Base-by-base conservation (phyloP, 2,888 invertebrate species). In the Trisateles emortualis region DNA sequence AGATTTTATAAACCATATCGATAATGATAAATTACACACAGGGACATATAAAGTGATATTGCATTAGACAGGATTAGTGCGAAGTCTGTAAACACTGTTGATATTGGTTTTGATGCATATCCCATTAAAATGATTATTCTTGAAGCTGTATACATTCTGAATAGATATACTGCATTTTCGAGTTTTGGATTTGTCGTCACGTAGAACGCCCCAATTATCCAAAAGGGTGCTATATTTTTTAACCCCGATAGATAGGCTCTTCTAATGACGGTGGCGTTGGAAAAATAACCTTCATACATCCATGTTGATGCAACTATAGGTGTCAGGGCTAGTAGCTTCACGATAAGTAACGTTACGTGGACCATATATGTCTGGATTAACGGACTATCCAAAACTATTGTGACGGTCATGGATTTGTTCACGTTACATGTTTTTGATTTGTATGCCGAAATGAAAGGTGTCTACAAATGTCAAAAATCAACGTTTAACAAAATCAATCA, bases 151-250 rank as follows among this genome's bases (percentile, higher is more conserved):
- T 72, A 83, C 41, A 78, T 43, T 22, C 86, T 76, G 30, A 84
- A 81, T 1, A 86, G 56, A 40, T 68, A 75, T 1, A 76, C 55
- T 0, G 77, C 81, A 3, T 80, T 36, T 1, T 64, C 43, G 0
- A 51, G 1, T 0, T 54, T 43, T 1, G 81, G 84, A 3, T 64
- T 57, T 0, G 80, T 84, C 0, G 83, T 86, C 6, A 84, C 67
- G 50, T 83, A 87, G 8, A 88, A 39, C 0, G 82, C 85, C 1
- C 79, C 83, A 0, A 83, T 69, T 0, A 85, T 63, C 88, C 88
- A 88, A 52, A 81, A 86, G 0, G 88, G 87, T 0, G 83, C 78
- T 8, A 87, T 44, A 11, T 76, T 78, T 71, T 88, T 87, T 42
- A 88, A 52, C 39, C 87, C 87, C 1, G 79, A 74, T n/a, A 87